These are phyloP conservation scores for Peromyscus maniculatus DNA, from an alignment of 2,113 vertebrate genomes.

Conservation along the genomic window DNA sequence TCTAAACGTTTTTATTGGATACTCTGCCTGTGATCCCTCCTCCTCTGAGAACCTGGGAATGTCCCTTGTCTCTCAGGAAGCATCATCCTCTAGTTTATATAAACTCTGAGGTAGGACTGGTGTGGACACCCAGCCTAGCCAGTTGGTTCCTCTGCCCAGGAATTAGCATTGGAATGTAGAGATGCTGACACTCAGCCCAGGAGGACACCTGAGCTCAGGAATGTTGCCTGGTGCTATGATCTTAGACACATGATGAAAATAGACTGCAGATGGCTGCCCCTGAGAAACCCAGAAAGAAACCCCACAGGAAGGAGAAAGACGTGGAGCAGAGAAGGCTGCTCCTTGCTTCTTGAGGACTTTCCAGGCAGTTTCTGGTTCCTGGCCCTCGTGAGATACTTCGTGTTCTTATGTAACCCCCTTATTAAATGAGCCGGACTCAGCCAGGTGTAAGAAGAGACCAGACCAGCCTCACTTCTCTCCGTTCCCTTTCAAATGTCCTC, in stretches of 20 bases:
- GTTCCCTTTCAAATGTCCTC: slow-evolving; percentile 15
- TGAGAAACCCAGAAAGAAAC: background rate
- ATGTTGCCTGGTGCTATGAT: background rate
- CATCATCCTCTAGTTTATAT: background rate
- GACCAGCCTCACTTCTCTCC: background rate
- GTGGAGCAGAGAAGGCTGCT: background rate
- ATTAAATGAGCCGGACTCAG: slow-evolving; percentile 49
- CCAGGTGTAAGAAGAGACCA: slow-evolving; percentile 63
- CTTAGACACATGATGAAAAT: background rate
- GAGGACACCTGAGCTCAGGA: background rate
- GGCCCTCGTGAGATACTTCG: slow-evolving; percentile 32
- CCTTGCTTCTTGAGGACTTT: slow-evolving; percentile 25
- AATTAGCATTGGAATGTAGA: background rate
- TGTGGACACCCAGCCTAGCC: background rate
- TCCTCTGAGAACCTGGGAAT: background rate
- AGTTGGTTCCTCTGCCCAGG: background rate
- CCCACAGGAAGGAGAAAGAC: background rate
- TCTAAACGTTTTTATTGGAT: background rate
- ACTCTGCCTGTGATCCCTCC: background rate
- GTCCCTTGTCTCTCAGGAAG: too few species aligned
- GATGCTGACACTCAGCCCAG: background rate
- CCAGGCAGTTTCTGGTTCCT: slow-evolving; percentile 51
- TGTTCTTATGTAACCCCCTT: slow-evolving; percentile 68
- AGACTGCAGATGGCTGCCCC: background rate
- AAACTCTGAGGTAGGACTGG: background rate